Conservation (phyloP, 2,888 invertebrate species). For the Hoplodrina ambigua region DNA sequence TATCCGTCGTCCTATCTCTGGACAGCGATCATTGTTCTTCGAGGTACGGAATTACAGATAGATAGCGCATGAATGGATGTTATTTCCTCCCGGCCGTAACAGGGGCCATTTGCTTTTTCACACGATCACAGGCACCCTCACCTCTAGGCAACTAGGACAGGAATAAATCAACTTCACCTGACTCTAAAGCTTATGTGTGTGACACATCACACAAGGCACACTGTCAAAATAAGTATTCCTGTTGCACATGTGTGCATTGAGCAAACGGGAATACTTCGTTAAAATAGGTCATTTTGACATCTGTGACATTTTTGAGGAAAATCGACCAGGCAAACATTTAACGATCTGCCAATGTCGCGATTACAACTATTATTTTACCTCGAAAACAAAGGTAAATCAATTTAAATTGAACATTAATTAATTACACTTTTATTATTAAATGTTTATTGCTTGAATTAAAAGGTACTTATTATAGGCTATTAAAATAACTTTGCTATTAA, state of each 20-base stretch:
- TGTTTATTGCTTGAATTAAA: slow-evolving; percentile 21
- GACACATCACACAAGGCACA: slow-evolving; percentile 7
- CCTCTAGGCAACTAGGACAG: slow-evolving; percentile 70
- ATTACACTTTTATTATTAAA: slow-evolving; percentile 13
- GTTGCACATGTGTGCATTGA: too few species aligned
- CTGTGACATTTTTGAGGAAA: background rate
- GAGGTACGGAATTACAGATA: slow-evolving; percentile 58
- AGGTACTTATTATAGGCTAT: slow-evolving; percentile 15
- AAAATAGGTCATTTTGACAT: background rate
- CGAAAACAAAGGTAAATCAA: too few species aligned
- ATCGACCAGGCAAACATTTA: background rate
- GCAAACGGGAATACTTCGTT: too few species aligned
- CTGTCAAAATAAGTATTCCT: background rate
- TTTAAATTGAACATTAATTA: too few species aligned
- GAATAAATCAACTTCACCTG: slow-evolving; percentile 70
- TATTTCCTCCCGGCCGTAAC: slow-evolving; percentile 69
- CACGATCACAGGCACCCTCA: slow-evolving; percentile 65
- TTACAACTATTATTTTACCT: too few species aligned
- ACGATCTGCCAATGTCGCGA: background rate
- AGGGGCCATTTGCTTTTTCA: slow-evolving; percentile 69
- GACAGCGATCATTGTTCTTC: slow-evolving; percentile 71
- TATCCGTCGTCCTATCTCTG: slow-evolving; percentile 54
- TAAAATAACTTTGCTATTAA: slow-evolving; percentile 13
- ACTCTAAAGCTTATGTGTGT: slow-evolving; percentile 42
- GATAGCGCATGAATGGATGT: slow-evolving; percentile 70